Conservation (phyloP, 2,888 invertebrate species). For the Drosophila suboccidentalis region DNA sequence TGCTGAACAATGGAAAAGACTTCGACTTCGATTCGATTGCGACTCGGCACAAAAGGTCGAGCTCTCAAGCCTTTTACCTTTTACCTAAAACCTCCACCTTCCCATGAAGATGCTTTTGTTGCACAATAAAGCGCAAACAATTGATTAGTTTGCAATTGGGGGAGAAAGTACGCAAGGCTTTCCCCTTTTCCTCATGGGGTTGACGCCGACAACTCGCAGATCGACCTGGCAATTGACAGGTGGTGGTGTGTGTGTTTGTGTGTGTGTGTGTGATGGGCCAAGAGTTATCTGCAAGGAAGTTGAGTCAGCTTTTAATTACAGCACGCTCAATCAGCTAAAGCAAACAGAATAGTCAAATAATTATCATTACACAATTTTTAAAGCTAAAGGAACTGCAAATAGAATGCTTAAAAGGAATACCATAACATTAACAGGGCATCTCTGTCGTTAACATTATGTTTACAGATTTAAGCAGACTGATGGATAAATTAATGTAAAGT, state of each 20-base stretch:
- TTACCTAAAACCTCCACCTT: slow-evolving; percentile 23
- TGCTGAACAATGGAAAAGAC: slow-evolving; percentile 55
- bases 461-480: neutral
- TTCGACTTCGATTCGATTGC: slow-evolving; percentile 54
- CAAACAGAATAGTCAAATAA: neutral
- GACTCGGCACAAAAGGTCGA: slow-evolving; percentile 71
- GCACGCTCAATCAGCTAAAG: slow-evolving; percentile 22
- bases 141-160: slow-evolving; percentile 84
- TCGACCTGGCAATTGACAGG: slow-evolving; percentile 76
- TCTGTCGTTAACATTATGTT: neutral
- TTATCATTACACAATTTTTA: neutral
- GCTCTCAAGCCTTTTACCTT: slow-evolving; percentile 77
- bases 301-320: slow-evolving; percentile 49
- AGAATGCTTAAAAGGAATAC: neutral
- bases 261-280: slow-evolving; percentile 10
- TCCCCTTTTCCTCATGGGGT: slow-evolving; percentile 10
- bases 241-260: slow-evolving; percentile 35
- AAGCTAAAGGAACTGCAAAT: neutral
- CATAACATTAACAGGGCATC: neutral
- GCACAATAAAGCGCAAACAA: slow-evolving; percentile 82
- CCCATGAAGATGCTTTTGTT: slow-evolving; percentile 57
- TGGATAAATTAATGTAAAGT: too few relatives aligned
- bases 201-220: slow-evolving; percentile 1
- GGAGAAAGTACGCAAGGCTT: slow-evolving; percentile 37
- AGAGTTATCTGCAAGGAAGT: neutral